Conservation (phyloP, 2,888 invertebrate genomes). For the Parnassius smintheus region DNA sequence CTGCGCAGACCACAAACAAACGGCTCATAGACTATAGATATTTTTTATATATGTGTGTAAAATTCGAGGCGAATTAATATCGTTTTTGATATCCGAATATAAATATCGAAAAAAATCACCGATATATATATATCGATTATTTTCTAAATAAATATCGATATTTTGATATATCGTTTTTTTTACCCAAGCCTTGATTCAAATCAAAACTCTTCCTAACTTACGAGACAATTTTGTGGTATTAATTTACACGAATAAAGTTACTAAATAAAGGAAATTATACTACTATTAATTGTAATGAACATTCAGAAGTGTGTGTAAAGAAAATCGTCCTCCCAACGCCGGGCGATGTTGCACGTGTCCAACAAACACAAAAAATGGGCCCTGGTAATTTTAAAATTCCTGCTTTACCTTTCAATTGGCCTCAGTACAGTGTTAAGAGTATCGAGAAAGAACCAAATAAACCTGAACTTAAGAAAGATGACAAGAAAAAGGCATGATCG, state of each 20-base stretch:
- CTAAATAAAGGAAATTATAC: background rate
- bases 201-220: too few species aligned
- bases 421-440: conserved; percentile 45
- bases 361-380: conserved; percentile 45
- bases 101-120: too few species aligned
- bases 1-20: too few species aligned
- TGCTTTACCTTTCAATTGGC: conserved; percentile 53
- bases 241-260: background rate
- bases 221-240: too few species aligned
- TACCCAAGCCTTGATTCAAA: too few species aligned
- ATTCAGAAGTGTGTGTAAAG: conserved; percentile 60
- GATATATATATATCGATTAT: too few species aligned
- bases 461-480: conserved; percentile 45
- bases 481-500: conserved; percentile 83
- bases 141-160: too few species aligned
- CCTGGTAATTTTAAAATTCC: conserved; percentile 68
- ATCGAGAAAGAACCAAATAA: conserved; percentile 48
- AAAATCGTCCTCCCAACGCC: conserved; percentile 54
- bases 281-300: conserved; percentile 44
- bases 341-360: conserved; percentile 50
- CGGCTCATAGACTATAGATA: too few species aligned
- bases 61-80: too few species aligned
- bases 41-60: too few species aligned
- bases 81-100: too few species aligned
- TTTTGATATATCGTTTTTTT: too few species aligned